phyloP scores from a whole-genome alignment of 2,888 invertebrate species.

The Mimachlamys varia region DNA sequence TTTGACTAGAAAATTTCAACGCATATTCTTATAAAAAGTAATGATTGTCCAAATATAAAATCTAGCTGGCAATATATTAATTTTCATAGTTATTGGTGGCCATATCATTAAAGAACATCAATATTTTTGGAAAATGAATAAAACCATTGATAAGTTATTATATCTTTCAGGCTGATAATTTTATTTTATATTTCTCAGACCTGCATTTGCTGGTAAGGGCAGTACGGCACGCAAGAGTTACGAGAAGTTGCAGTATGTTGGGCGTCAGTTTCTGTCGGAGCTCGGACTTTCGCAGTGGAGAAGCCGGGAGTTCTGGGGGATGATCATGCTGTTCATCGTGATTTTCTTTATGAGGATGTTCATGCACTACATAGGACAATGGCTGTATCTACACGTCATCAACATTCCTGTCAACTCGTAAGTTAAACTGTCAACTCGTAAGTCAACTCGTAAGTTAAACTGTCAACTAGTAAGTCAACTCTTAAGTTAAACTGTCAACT shows the following conservation, averaged over 20 bases:
- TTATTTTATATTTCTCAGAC: conserved; percentile 60
- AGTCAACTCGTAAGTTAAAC: background rate
- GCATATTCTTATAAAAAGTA: too few relatives aligned
- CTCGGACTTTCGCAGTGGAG: conserved; percentile 79
- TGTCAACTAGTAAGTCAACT: too few relatives aligned
- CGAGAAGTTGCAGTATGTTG: conserved; percentile 75
- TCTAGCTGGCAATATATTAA: too few relatives aligned
- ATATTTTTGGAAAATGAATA: too few relatives aligned
- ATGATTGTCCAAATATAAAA: too few relatives aligned
- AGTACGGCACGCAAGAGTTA: conserved; percentile 62
- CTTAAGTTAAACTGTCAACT: too few relatives aligned
- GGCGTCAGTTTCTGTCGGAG: conserved; percentile 76
- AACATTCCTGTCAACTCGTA: conserved; percentile 79
- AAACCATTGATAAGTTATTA: background rate
- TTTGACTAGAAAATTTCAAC: too few relatives aligned
- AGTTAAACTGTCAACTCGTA: conserved; percentile 45
- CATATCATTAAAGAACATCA: too few relatives aligned
- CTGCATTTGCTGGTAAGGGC: conserved; percentile 72
- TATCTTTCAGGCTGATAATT: background rate
- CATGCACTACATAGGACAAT: conserved; percentile 78
- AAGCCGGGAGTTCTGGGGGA: conserved; percentile 79
- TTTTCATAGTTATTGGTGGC: too few relatives aligned
- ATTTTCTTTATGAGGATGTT: conserved; percentile 77
- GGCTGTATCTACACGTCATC: conserved; percentile 75
- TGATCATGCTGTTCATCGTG: conserved; percentile 76